These are phyloP conservation scores for Stictocephala bisonia DNA, from an alignment of 2,888 invertebrate genomes.

Conservation along the genomic window DNA sequence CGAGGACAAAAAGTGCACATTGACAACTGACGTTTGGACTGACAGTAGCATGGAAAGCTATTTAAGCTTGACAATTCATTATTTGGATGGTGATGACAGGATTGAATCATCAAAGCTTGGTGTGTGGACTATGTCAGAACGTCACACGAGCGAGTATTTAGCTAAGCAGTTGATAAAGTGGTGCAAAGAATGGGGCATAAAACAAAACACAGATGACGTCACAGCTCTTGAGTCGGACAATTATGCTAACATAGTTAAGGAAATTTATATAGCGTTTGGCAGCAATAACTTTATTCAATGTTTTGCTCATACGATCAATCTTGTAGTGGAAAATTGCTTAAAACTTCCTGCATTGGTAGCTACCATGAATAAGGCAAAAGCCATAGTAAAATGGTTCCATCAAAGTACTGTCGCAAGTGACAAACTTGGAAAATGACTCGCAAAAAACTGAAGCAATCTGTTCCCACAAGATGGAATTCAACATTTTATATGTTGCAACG, in stretches of 20 bases:
- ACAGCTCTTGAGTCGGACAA: background rate
- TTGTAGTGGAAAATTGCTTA: too few species aligned
- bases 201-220: background rate
- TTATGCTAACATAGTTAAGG: background rate
- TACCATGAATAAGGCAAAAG: too few species aligned
- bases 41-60: slow-evolving; percentile 5
- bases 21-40: background rate
- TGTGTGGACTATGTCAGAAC: background rate
- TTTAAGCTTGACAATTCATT: background rate
- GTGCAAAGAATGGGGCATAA: background rate
- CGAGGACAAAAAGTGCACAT: background rate
- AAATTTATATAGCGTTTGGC: too few species aligned
- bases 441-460: too few species aligned
- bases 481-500: too few species aligned
- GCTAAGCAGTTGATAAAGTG: background rate
- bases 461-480: too few species aligned
- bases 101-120: background rate
- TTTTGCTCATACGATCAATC: too few species aligned
- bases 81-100: background rate
- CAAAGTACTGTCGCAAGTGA: too few species aligned
- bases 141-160: background rate
- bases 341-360: too few species aligned
- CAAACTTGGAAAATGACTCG: too few species aligned
- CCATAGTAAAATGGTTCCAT: too few species aligned
- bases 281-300: too few species aligned